These are phyloP conservation scores for Stenichneumon culpator DNA, from an alignment of 2,888 invertebrate genomes.

Conservation along the genomic window DNA sequence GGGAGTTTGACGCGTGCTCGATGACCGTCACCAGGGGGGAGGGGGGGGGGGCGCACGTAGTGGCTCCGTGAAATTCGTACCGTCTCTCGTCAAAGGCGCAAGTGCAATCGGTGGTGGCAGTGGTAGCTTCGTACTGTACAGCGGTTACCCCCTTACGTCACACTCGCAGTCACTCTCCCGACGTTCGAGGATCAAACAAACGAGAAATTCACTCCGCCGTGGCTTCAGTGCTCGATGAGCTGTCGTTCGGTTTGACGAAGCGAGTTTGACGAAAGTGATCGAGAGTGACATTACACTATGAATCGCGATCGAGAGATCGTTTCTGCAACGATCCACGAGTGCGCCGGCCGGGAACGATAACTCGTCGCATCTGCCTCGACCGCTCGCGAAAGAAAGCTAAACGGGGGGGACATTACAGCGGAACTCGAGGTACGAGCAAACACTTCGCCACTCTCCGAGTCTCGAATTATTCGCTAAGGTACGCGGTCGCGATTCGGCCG, in stretches of 20 bases:
- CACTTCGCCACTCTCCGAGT: constrained; percentile 34
- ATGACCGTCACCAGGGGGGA: too few species aligned
- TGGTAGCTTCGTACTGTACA: background rate
- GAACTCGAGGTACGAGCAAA: constrained; percentile 6
- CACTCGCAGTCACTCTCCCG: background rate
- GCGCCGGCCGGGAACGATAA: background rate
- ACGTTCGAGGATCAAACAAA: background rate
- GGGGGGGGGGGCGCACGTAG: background rate
- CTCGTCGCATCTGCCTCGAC: background rate
- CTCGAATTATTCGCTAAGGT: constrained; percentile 27
- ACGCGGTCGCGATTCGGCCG: constrained; percentile 27
- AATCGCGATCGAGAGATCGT: constrained; percentile 3
- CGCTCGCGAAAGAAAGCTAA: constrained; percentile 16
- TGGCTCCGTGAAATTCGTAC: background rate
- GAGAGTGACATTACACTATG: background rate
- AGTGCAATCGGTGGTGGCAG: background rate
- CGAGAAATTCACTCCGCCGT: background rate
- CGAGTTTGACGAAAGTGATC: background rate
- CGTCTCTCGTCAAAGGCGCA: background rate
- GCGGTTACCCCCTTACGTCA: background rate
- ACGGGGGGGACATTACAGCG: background rate
- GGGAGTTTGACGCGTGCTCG: background rate
- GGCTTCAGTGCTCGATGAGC: background rate
- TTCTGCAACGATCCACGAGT: background rate
- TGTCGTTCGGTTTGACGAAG: background rate